These are phyloP conservation scores for Urocitellus parryii DNA, from an alignment of 2,113 vertebrate genomes.

Conservation along the genomic window DNA sequence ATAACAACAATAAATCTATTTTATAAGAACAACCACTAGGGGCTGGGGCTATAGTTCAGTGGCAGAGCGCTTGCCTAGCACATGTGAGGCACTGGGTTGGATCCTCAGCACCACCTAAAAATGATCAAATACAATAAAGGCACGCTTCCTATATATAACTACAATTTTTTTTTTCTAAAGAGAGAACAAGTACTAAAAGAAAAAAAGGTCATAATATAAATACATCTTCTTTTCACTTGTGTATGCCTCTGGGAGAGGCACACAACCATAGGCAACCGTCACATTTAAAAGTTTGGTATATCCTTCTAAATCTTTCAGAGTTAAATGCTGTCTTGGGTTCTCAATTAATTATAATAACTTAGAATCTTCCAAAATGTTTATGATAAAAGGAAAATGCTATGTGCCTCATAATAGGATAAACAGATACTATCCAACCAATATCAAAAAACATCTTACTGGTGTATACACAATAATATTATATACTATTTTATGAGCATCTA, in stretches of 20 bases:
- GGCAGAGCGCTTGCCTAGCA: too few species aligned
- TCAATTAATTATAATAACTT: slow-evolving; percentile 19
- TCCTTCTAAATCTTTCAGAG: background rate
- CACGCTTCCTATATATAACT: too few species aligned
- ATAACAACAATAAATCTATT: background rate
- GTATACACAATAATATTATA: background rate
- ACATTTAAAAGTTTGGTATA: background rate
- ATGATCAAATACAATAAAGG: too few species aligned
- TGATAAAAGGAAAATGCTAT: background rate
- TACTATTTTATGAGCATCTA: background rate
- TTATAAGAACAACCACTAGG: background rate
- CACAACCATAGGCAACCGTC: background rate
- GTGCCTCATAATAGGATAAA: background rate
- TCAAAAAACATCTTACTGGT: too few species aligned
- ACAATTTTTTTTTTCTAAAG: too few species aligned
- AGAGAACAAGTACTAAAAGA: background rate
- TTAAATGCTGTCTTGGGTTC: background rate
- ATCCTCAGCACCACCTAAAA: too few species aligned
- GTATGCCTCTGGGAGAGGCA: background rate
- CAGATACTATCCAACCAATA: too few species aligned
- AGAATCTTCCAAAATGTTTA: background rate
- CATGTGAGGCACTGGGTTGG: too few species aligned
- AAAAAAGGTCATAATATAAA: background rate
- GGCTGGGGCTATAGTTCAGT: too few species aligned
- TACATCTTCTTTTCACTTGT: background rate